Percentiles rank a stretch among this genome's conserved stretches.
These are phyloP conservation scores for Herpailurus yagouaroundi DNA, from an alignment of 2,113 vertebrate species.

Conservation along the genomic window DNA sequence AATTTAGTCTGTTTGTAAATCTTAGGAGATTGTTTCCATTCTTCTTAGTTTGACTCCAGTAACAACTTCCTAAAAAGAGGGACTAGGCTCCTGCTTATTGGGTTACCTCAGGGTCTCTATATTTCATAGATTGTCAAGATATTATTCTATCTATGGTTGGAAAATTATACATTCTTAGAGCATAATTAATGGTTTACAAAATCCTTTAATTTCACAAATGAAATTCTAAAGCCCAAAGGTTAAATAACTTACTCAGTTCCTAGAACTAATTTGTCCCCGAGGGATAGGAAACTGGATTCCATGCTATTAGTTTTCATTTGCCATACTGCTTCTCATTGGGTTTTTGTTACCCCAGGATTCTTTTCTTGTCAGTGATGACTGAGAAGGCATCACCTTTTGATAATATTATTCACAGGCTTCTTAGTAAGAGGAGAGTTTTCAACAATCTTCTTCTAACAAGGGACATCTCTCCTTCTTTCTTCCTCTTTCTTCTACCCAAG, in stretches of 20 bases:
- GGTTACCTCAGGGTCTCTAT: neutral
- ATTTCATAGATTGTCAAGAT: neutral
- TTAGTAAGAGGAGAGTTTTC: neutral
- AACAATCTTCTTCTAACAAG: neutral
- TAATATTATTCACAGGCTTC: neutral
- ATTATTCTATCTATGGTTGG: neutral
- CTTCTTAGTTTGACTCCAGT: constrained; percentile 16
- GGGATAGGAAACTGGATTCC: neutral
- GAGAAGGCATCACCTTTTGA: neutral
- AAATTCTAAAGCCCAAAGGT: neutral
- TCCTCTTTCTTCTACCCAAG: neutral
- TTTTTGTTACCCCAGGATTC: neutral
- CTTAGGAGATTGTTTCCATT: constrained; percentile 33
- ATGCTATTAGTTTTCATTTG: neutral
- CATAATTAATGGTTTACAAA: constrained; percentile 27
- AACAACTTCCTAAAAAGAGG: constrained; percentile 22
- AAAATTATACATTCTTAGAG: constrained; percentile 4
- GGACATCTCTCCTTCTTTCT: neutral
- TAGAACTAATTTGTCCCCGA: constrained; percentile 12
- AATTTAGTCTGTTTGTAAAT: constrained; percentile 44
- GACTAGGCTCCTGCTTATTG: neutral
- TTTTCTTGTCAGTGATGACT: neutral
- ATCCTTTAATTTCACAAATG: neutral
- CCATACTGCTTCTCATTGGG: neutral
- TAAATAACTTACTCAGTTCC: neutral